These are phyloP conservation scores for Malthinus flaveolus DNA, from an alignment of 2,888 invertebrate genomes.

Conservation along the genomic window DNA sequence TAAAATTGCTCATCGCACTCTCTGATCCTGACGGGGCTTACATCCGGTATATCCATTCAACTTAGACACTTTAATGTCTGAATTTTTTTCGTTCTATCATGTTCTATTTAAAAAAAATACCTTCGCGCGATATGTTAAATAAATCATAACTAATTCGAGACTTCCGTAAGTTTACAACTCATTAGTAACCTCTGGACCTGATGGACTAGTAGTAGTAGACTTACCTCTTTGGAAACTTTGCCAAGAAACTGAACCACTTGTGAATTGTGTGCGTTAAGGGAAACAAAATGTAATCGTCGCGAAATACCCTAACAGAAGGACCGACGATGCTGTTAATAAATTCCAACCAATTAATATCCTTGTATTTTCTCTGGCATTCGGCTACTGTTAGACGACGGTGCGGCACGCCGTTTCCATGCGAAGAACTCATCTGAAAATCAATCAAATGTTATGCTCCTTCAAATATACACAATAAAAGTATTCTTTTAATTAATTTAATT, in stretches of 20 bases:
- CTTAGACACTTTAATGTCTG: too few relatives aligned
- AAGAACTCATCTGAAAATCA: background rate
- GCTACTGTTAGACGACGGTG: slow-evolving; percentile 27
- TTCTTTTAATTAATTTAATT: too few relatives aligned
- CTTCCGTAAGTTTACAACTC: too few relatives aligned
- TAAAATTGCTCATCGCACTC: too few relatives aligned
- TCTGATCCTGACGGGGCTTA: too few relatives aligned
- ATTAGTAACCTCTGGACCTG: too few relatives aligned
- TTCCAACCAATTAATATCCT: slow-evolving; percentile 39
- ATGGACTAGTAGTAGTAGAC: background rate
- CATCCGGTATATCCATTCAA: too few relatives aligned
- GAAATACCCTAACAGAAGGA: slow-evolving; percentile 29
- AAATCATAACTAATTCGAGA: background rate
- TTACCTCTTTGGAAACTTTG: slow-evolving; percentile 40
- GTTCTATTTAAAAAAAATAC: background rate
- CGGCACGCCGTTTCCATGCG: background rate
- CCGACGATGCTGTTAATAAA: slow-evolving; percentile 39
- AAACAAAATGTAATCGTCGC: slow-evolving; percentile 36
- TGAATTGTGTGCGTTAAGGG: slow-evolving; percentile 34
- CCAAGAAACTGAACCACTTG: slow-evolving; percentile 37
- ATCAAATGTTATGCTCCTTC: background rate
- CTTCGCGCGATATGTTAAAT: background rate
- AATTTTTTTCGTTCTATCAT: background rate
- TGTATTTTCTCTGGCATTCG: slow-evolving; percentile 32
- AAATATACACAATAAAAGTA: too few relatives aligned